Evolutionary conservation across 2,113 vertebrate genomes (phyloP).

Genomic region (Melospiza melodia): DNA sequence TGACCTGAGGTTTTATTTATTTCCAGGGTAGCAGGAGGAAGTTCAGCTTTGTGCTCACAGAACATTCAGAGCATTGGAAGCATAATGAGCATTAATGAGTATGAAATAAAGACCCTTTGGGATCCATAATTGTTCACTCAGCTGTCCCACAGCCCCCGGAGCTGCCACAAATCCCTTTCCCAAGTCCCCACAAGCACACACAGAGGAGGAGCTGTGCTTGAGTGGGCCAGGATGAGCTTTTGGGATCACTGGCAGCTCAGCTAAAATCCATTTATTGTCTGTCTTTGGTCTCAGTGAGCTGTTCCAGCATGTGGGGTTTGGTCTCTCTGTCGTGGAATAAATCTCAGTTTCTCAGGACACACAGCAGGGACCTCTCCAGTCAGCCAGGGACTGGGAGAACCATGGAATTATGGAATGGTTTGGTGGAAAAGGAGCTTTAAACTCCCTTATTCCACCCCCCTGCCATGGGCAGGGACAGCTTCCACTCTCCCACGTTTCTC

Average conservation of each 20-base stretch:
- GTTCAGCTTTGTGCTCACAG: neutral
- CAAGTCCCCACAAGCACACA: fast-evolving
- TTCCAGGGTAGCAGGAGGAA: neutral
- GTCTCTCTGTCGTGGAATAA: neutral
- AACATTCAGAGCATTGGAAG: neutral
- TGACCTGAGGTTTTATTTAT: neutral
- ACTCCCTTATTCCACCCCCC: no score
- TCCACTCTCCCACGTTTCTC: neutral
- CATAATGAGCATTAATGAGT: fast-evolving
- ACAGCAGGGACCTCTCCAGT: fast-evolving
- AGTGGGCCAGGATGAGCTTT: neutral
- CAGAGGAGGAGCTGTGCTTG: neutral
- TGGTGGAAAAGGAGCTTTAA: neutral
- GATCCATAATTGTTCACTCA: neutral
- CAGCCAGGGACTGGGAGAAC: neutral
- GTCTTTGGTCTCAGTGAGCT: neutral
- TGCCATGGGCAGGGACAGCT: neutral
- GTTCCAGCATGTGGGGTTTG: neutral
- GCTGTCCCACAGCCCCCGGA: neutral
- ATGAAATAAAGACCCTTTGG: neutral
- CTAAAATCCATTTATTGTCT: neutral
- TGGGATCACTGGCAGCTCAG: neutral
- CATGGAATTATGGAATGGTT: fast-evolving
- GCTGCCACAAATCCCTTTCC: neutral
- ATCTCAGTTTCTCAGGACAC: fast-evolving